Conservation (phyloP, 2,888 invertebrate species). For the Ophion slaviceki region DNA sequence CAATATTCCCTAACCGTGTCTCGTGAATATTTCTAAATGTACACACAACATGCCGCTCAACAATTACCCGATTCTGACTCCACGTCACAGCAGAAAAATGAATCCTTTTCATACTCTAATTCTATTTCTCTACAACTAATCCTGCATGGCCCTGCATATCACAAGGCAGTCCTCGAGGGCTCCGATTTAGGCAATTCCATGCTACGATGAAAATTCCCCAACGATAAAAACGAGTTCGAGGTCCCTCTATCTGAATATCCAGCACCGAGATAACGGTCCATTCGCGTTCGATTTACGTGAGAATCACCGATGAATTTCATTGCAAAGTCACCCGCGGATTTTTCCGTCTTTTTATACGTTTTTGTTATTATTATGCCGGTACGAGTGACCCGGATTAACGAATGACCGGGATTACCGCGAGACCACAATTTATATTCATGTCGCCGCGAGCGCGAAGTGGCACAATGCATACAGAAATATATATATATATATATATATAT, state of each 20-base stretch:
- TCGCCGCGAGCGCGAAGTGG: conserved; percentile 31
- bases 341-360: not conserved
- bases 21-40: too few relatives aligned
- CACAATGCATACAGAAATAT: conserved; percentile 1
- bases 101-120: too few relatives aligned
- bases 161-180: too few relatives aligned
- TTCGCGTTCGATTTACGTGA: conserved; percentile 20
- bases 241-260: not conserved
- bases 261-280: conserved; percentile 28
- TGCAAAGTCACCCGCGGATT: conserved; percentile 15
- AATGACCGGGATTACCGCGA: conserved; percentile 34
- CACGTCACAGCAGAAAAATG: too few relatives aligned
- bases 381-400: conserved; percentile 45
- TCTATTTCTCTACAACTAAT: too few relatives aligned
- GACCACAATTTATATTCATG: conserved; percentile 43
- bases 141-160: too few relatives aligned
- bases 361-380: not conserved
- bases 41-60: too few relatives aligned
- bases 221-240: not conserved
- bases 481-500: too few relatives aligned
- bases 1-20: too few relatives aligned
- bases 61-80: too few relatives aligned
- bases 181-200: too few relatives aligned
- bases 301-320: conserved; percentile 20
- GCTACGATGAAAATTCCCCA: not conserved